Base-by-base conservation (phyloP, 2,888 invertebrate genomes). In the Nomada lathburiana region DNA sequence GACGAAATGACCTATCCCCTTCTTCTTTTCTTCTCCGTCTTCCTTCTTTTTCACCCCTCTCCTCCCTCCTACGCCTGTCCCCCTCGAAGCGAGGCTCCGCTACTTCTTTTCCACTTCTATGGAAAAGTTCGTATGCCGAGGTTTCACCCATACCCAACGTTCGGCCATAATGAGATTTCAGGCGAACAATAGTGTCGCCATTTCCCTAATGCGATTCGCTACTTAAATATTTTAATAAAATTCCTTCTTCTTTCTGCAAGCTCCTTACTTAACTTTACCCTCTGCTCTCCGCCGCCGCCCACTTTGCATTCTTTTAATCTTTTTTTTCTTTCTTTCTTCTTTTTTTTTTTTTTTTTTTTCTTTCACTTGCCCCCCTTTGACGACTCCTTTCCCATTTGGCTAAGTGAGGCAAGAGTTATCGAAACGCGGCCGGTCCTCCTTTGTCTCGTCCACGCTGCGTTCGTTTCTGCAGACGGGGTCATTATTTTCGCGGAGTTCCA, bases 181-280 rank as follows among this genome's bases (percentile, higher is more conserved):
- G 87, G 70, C 81, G 88, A 90, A 92, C 89, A 91, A 91, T 91
- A 88, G 89, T 86, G 79, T 86, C 86, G 85, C 88, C 87, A 90
- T 91, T 91, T 90, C 85, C 90, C 89, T 91, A 91, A 92, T 91
- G 91, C 89, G 85, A 90, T 91, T 91, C 88, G 85, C 89, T 89
- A 91, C 89, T 91, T 89, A 90, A 90, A 91, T 91, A 91, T 91
- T 91, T 92, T 90, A 92, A 92, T 90, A 89, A 92, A 91, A 90
- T 91, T 90, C 84, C 70, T 73, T 86, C 84, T 77, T 71, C 81
- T 78, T 77, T 68, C 80, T 65, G 67, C 76, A 88, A 85, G 79
- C 88, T 85, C 84, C 86, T 88, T 85, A 86, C 87, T 84, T 86
- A 84, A 87, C 87, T 85, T 82, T 70, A 71, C 68, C 69, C 76